Base-by-base conservation (phyloP, 2,113 vertebrate genomes). In the Otocyon megalotis region DNA sequence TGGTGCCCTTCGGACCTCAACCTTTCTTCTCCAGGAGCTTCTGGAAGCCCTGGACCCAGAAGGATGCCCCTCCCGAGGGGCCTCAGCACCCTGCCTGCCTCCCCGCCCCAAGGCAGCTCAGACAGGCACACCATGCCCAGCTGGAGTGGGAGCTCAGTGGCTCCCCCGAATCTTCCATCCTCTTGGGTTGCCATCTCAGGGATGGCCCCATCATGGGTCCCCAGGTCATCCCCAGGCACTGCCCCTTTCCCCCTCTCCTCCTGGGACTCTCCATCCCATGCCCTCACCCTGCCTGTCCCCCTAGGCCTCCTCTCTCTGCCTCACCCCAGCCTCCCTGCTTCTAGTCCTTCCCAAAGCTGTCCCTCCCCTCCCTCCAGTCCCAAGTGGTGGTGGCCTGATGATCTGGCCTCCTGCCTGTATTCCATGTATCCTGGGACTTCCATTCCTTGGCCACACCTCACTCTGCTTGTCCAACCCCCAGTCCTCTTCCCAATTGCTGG, bases 401-500 rank as follows among this genome's bases (percentile, higher is more conserved):
- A 24, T 9, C 50, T 1, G 58, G 62, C 88, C 74, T 63, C 93
- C 58, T 14, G 0, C 24, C 67, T n/a, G 17, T 67, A 90, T 86
- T 80, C 83, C 63, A 20, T 32, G 62, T 10, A 16, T 5, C 62
- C 24, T 43, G 19, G 7, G 24, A 74, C 28, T 63, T 60, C 32
- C 1, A 24, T 15, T 79, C 82, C 43, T 2, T 8, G 50, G 53
- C 77, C 88, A 9, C 35, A 0, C 83, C 87, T 90, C 56, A 1
- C 19, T 7, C 87, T 93, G 37, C 79, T 87, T 8, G 22, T 37
- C 63, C 35, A 9, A 26, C 17, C 13, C 13, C 60, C 17, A 3
- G 9, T 9, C 10, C 4, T 5, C 5, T 5, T 3, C 24, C 8
- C 28, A 1, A 19, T 48, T 2, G 0, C 14, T 35, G 50, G 32